Percentiles rank a stretch among this genome's conserved stretches.
Conservation (phyloP, 2,888 invertebrate genomes). For the Nebria brevicollis region DNA sequence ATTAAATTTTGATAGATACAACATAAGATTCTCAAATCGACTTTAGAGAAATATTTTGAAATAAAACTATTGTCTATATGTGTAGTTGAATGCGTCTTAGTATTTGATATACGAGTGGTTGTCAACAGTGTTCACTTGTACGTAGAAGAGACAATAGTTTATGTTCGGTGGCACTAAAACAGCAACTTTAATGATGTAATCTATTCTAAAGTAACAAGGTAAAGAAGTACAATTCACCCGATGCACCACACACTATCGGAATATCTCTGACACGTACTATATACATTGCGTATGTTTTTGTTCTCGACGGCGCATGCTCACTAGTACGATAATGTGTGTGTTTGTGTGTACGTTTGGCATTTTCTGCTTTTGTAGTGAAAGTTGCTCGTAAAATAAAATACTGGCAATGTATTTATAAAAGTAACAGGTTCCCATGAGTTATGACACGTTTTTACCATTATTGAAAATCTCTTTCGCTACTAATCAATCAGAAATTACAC, state of each 20-base stretch:
- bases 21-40: too few species aligned
- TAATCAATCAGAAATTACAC: not conserved
- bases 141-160: slow-evolving; percentile 24
- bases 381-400: slow-evolving; percentile 37
- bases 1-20: too few species aligned
- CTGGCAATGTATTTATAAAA: slow-evolving; percentile 32
- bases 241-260: slow-evolving; percentile 15
- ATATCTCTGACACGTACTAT: slow-evolving; percentile 11
- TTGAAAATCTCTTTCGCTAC: not conserved
- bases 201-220: slow-evolving; percentile 41
- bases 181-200: slow-evolving; percentile 44
- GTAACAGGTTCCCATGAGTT: slow-evolving; percentile 39
- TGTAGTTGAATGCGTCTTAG: not conserved
- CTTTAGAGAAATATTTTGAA: not conserved
- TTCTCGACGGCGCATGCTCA: not conserved
- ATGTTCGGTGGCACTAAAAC: slow-evolving; percentile 36
- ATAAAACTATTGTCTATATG: not conserved
- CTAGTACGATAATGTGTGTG: slow-evolving; percentile 11
- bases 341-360: slow-evolving; percentile 35
- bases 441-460: slow-evolving; percentile 6
- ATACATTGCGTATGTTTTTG: slow-evolving; percentile 3
- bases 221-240: not conserved
- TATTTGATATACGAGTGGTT: slow-evolving; percentile 18
- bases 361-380: slow-evolving; percentile 34
- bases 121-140: slow-evolving; percentile 22